phyloP scores from a whole-genome alignment of 2,113 vertebrate genomes.

The Phrynosoma platyrhinos region DNA sequence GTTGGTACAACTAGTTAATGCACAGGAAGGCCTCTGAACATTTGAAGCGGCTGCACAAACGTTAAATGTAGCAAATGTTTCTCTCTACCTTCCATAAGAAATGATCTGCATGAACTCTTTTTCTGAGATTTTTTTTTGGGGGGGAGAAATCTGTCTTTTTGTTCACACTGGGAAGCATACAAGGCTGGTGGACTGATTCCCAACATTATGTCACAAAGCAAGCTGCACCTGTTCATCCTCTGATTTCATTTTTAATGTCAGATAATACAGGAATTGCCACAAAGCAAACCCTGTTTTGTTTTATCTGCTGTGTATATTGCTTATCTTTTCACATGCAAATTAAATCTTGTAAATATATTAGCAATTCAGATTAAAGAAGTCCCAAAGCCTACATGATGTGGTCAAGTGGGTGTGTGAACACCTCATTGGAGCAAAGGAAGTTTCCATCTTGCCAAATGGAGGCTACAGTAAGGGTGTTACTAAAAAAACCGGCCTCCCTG shows the following conservation, averaged over 20 bases:
- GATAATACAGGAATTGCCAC: not conserved
- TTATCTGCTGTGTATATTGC: not conserved
- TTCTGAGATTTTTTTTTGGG: not conserved
- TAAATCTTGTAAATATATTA: not conserved
- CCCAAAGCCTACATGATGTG: not conserved
- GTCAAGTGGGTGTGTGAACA: too few species aligned
- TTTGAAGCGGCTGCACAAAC: not conserved
- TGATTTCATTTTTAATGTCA: not conserved
- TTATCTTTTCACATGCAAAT: conserved; percentile 5
- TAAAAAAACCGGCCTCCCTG: too few species aligned
- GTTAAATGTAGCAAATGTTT: not conserved
- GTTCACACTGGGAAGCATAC: not conserved
- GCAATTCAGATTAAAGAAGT: not conserved
- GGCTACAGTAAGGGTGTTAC: too few species aligned
- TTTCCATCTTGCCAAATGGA: too few species aligned
- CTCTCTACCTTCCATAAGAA: not conserved
- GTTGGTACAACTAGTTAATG: not conserved
- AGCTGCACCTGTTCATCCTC: conserved; percentile 4
- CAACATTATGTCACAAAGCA: not conserved
- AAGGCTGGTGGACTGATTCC: conserved; percentile 5
- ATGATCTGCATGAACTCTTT: not conserved
- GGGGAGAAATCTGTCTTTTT: not conserved
- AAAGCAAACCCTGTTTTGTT: not conserved
- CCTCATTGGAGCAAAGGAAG: too few species aligned
- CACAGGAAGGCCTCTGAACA: not conserved